These are phyloP conservation scores for Kryphioiulus occultus DNA, from an alignment of 2,888 invertebrate genomes.

Conservation along the genomic window DNA sequence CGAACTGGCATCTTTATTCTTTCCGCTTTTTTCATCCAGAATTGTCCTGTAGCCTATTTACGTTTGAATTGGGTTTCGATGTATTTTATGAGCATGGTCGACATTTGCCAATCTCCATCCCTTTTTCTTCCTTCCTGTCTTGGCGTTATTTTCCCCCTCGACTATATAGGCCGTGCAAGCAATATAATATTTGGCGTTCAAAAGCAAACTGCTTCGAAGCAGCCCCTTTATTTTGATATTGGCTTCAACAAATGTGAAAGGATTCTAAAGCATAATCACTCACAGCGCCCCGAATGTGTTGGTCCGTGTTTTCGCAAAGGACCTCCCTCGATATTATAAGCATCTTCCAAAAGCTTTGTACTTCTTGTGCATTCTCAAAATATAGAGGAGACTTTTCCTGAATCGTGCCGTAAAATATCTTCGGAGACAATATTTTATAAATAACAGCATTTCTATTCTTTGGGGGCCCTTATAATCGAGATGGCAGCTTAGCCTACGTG, in stretches of 20 bases:
- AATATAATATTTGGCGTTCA: slow-evolving; percentile 3
- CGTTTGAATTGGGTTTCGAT: slow-evolving; percentile 34
- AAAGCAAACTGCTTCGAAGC: slow-evolving; percentile 13
- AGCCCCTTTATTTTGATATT: slow-evolving; percentile 36
- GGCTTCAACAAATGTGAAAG: slow-evolving; percentile 32
- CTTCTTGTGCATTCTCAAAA: neutral
- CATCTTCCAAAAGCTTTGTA: slow-evolving; percentile 20
- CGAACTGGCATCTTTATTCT: slow-evolving; percentile 27
- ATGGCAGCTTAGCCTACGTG: slow-evolving; percentile 18
- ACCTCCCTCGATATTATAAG: slow-evolving; percentile 36
- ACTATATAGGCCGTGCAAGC: neutral
- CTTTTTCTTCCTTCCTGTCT: slow-evolving; percentile 32
- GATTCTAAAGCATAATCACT: slow-evolving; percentile 36
- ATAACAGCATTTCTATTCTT: slow-evolving; percentile 47
- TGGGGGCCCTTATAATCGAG: slow-evolving; percentile 43
- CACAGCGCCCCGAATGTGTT: neutral
- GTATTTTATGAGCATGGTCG: slow-evolving; percentile 9
- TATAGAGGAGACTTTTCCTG: slow-evolving; percentile 20
- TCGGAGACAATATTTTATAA: slow-evolving; percentile 42
- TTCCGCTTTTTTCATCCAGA: slow-evolving; percentile 35
- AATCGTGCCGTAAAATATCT: slow-evolving; percentile 42
- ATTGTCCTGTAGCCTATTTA: slow-evolving; percentile 39
- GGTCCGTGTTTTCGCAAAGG: neutral
- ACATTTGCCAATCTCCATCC: slow-evolving; percentile 28
- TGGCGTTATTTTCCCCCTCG: neutral